Conservation (phyloP, 2,888 invertebrate genomes). For the Phalera bucephala region DNA sequence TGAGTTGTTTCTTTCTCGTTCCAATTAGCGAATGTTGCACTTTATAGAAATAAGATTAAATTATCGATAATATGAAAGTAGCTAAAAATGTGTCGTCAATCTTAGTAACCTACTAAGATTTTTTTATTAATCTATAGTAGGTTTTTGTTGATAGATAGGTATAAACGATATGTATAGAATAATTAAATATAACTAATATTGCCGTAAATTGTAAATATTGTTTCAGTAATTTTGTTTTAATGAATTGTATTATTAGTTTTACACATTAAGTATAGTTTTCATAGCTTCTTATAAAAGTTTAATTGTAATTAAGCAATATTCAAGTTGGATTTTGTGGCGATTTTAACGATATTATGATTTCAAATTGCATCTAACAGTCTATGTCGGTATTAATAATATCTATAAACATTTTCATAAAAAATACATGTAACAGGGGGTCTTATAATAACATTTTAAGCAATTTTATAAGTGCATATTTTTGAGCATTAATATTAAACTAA, state of each 20-base stretch:
- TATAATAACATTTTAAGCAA: slow-evolving; percentile 37
- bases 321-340: slow-evolving; percentile 78
- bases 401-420: slow-evolving; percentile 47
- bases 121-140: slow-evolving; percentile 64
- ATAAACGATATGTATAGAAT: slow-evolving; percentile 76
- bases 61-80: slow-evolving; percentile 72
- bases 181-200: slow-evolving; percentile 59
- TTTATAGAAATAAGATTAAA: slow-evolving; percentile 72
- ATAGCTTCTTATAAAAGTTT: slow-evolving; percentile 70
- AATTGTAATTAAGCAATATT: slow-evolving; percentile 49
- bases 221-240: slow-evolving; percentile 74
- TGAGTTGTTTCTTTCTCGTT: slow-evolving; percentile 67
- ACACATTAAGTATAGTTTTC: slow-evolving; percentile 56
- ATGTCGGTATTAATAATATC: slow-evolving; percentile 30
- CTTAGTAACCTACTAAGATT: slow-evolving; percentile 72
- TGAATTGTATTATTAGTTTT: slow-evolving; percentile 78
- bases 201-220: slow-evolving; percentile 78
- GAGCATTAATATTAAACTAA: slow-evolving; percentile 64
- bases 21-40: slow-evolving; percentile 79
- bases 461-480: slow-evolving; percentile 56
- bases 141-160: slow-evolving; percentile 79
- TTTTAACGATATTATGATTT: slow-evolving; percentile 50
- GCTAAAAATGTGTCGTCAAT: slow-evolving; percentile 73
- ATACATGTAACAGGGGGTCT: slow-evolving; percentile 77
- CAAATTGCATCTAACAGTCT: slow-evolving; percentile 30